Evolutionary conservation across 1,140 invertebrate genomes (phyloP).

Genomic region (Papilio aristodemus): DNA sequence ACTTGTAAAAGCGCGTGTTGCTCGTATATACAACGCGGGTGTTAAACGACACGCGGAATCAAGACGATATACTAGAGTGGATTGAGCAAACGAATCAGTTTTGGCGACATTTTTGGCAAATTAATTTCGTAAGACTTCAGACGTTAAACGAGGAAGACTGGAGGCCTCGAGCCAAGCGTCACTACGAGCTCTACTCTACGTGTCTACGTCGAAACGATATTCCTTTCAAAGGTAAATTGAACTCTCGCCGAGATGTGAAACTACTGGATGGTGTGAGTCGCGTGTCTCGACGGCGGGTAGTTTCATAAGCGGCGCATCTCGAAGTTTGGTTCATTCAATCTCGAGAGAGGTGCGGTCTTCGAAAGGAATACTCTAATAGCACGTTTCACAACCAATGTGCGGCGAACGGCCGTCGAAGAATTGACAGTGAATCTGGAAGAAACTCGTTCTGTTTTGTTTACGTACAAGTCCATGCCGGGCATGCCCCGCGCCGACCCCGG

Average conservation of each 20-base stretch:
- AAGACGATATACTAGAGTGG: slow-evolving; percentile 32
- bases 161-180: slow-evolving; percentile 73
- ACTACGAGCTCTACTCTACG: slow-evolving; percentile 75
- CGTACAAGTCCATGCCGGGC: slow-evolving; percentile 67
- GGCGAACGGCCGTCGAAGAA: slow-evolving; percentile 69
- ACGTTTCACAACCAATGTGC: slow-evolving; percentile 78
- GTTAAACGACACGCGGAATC: slow-evolving; percentile 36
- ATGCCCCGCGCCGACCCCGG: slow-evolving; percentile 45
- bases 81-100: slow-evolving; percentile 67
- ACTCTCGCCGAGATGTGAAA: not conserved
- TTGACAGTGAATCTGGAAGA: slow-evolving; percentile 78
- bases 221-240: slow-evolving; percentile 48
- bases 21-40: slow-evolving; percentile 36
- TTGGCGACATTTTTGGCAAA: slow-evolving; percentile 65
- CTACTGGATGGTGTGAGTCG: no score
- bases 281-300: not conserved
- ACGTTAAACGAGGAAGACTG: slow-evolving; percentile 61
- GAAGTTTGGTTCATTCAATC: not conserved
- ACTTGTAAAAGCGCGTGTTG: not conserved
- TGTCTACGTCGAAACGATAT: slow-evolving; percentile 64
- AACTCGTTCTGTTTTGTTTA: slow-evolving; percentile 42
- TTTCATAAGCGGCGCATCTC: not conserved
- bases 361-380: slow-evolving; percentile 66
- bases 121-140: slow-evolving; percentile 20
- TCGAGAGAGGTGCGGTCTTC: slow-evolving; percentile 37